A percentile compares a stretch with the other conserved stretches of the same genome.
Conservation (phyloP, 2,797 vertebrate genomes). For the Vireo griseus region DNA sequence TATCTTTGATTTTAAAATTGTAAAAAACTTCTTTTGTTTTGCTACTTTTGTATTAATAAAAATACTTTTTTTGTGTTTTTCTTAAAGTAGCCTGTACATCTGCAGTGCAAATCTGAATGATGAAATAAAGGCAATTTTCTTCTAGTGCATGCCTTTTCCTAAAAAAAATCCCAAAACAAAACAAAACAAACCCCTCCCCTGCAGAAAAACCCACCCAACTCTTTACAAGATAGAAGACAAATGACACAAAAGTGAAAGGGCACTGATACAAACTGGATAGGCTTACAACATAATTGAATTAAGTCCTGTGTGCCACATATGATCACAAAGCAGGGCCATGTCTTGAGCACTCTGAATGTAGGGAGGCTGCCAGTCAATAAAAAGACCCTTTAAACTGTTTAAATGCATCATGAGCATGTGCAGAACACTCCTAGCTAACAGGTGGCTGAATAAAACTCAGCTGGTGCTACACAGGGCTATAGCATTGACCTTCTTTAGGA, state of each 20-base stretch:
- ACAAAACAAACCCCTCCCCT: not conserved
- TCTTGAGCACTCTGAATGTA: slow-evolving; percentile 72
- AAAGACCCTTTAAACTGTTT: slow-evolving; percentile 83
- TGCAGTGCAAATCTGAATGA: slow-evolving; percentile 67
- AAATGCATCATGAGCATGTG: slow-evolving; percentile 75
- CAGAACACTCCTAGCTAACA: slow-evolving; percentile 85
- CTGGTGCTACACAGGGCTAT: slow-evolving; percentile 87
- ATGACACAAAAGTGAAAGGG: slow-evolving; percentile 80
- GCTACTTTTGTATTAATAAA: slow-evolving; percentile 49
- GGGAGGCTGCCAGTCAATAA: slow-evolving; percentile 76
- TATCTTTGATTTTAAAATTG: slow-evolving; percentile 9
- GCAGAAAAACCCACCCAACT: slow-evolving; percentile 36
- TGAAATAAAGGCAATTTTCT: slow-evolving; percentile 66
- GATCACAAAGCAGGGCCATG: slow-evolving; percentile 77
- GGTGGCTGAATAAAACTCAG: slow-evolving; percentile 90
- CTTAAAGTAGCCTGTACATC: slow-evolving; percentile 58
- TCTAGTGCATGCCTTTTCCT: slow-evolving; percentile 51
- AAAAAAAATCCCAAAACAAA: slow-evolving; percentile 19
- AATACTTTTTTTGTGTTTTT: not conserved
- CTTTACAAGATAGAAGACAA: slow-evolving; percentile 78
- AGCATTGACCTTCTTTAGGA: slow-evolving; percentile 88
- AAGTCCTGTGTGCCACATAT: slow-evolving; percentile 77
- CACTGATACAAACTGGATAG: slow-evolving; percentile 83
- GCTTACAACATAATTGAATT: slow-evolving; percentile 83
- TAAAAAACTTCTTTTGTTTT: not conserved